A percentile compares a stretch with the other conserved stretches of the same genome.
These are phyloP conservation scores for Trypoxylus dichotomus DNA, from an alignment of 1,140 invertebrate species.

Conservation along the genomic window DNA sequence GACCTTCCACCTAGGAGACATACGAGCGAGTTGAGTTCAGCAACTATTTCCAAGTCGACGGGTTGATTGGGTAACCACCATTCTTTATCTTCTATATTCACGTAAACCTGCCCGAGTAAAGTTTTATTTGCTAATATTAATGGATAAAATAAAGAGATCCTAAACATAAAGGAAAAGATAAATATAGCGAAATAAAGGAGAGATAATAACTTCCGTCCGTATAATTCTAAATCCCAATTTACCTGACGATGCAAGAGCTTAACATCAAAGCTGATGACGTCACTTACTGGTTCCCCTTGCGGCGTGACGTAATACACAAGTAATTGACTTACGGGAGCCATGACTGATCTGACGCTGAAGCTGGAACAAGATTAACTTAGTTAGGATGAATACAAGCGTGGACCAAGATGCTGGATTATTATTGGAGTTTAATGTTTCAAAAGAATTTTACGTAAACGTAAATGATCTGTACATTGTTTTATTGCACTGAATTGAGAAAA, in stretches of 20 bases:
- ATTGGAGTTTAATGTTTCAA: no score
- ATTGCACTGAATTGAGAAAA: no score
- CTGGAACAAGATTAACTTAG: constrained; percentile 51
- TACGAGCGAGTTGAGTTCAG: constrained; percentile 59
- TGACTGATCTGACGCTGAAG: constrained; percentile 66
- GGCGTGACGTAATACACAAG: constrained; percentile 76
- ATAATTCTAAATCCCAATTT: constrained; percentile 31
- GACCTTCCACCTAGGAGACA: constrained; percentile 61
- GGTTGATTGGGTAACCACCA: constrained; percentile 61
- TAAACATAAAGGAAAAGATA: no score
- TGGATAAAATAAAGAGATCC: no score
- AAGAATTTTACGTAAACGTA: no score
- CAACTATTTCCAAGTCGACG: constrained; percentile 58
- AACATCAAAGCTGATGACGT: constrained; percentile 65
- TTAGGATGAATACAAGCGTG: no score
- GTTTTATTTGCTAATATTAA: no score
- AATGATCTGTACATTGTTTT: no score
- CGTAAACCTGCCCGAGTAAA: constrained; percentile 52
- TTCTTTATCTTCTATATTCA: constrained; percentile 59
- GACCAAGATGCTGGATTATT: no score
- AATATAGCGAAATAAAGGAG: no score
- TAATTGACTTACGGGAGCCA: constrained; percentile 73
- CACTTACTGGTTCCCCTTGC: constrained; percentile 72
- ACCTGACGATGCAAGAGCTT: constrained; percentile 63
- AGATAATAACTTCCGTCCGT: no score